Conservation (phyloP, 2,797 vertebrate species). For the Distichodus sexfasciatus region DNA sequence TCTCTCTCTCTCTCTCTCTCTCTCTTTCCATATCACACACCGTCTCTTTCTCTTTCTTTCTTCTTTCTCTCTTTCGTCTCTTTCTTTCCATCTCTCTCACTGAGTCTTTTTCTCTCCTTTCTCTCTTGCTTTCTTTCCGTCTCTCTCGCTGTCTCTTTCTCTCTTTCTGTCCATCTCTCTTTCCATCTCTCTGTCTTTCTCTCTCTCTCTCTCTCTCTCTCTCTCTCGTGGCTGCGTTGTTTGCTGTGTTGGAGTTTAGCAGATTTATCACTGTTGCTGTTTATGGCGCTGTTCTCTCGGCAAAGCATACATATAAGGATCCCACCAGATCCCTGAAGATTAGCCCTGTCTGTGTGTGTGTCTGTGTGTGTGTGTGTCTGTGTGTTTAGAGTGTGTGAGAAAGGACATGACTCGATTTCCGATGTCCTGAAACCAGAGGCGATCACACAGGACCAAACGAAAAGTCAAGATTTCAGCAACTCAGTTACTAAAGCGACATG, state of each 20-base stretch:
- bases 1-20: too few species aligned
- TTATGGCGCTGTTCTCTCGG: conserved; percentile 29
- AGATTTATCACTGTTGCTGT: conserved; percentile 33
- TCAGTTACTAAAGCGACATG: too few species aligned
- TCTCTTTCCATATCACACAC: too few species aligned
- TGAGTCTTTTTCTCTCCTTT: too few species aligned
- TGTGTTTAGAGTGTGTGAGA: neutral
- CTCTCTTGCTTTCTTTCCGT: too few species aligned
- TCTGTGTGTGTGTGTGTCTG: neutral
- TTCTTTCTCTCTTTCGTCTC: too few species aligned
- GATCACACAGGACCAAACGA: conserved; percentile 15
- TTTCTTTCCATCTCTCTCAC: too few species aligned
- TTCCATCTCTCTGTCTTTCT: neutral
- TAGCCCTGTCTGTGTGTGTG: neutral
- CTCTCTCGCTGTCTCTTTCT: too few species aligned
- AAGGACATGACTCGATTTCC: neutral
- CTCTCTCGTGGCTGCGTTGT: neutral
- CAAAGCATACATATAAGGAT: too few species aligned
- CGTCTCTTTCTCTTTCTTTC: too few species aligned
- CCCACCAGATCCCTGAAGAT: conserved; percentile 14
- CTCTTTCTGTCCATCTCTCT: too few species aligned
- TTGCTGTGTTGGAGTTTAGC: neutral
- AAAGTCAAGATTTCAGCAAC: too few species aligned
- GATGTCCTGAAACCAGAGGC: conserved; percentile 5
- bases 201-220: neutral